phyloP scores from a whole-genome alignment of 2,888 invertebrate genomes.

The Andricus quercusramuli region DNA sequence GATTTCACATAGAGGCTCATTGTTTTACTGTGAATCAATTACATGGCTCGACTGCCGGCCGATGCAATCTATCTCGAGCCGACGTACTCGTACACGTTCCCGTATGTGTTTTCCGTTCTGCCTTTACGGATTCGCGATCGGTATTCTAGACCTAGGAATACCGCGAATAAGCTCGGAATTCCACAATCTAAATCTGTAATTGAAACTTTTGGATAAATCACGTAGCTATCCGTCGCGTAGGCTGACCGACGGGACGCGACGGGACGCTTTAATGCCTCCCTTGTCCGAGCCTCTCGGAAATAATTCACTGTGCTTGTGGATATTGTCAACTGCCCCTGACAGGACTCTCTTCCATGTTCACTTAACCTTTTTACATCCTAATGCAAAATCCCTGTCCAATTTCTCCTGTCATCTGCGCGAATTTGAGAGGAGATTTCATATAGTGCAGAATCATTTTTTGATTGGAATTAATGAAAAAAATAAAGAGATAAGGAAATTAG shows the following conservation, averaged over 20 bases:
- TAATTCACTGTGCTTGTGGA: neutral
- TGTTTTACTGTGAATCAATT: conserved; percentile 76
- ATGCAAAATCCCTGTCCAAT: neutral
- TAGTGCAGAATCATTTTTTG: too few species aligned
- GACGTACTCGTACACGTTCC: conserved; percentile 51
- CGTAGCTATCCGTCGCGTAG: conserved; percentile 37
- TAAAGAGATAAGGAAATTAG: too few species aligned
- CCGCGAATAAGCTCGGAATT: conserved; percentile 64
- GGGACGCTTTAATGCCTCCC: neutral
- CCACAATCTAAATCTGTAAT: conserved; percentile 63
- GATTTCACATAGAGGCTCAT: conserved; percentile 71
- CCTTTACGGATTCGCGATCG: conserved; percentile 35
- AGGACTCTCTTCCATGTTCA: neutral
- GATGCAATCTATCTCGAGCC: conserved; percentile 71
- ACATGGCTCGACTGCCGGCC: conserved; percentile 71
- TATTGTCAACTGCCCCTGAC: conserved; percentile 5
- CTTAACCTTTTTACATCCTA: neutral
- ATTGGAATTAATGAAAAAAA: too few species aligned
- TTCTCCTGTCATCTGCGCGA: neutral
- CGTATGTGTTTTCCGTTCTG: conserved; percentile 62
- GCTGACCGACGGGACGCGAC: neutral
- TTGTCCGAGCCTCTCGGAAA: neutral
- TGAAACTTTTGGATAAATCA: conserved; percentile 67
- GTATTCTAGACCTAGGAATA: conserved; percentile 36
- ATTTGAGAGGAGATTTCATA: neutral